Evolutionary conservation across 2,113 vertebrate genomes (phyloP), one percentile per base, ranked within the genome.

Genomic region (Sylvia atricapilla): DNA sequence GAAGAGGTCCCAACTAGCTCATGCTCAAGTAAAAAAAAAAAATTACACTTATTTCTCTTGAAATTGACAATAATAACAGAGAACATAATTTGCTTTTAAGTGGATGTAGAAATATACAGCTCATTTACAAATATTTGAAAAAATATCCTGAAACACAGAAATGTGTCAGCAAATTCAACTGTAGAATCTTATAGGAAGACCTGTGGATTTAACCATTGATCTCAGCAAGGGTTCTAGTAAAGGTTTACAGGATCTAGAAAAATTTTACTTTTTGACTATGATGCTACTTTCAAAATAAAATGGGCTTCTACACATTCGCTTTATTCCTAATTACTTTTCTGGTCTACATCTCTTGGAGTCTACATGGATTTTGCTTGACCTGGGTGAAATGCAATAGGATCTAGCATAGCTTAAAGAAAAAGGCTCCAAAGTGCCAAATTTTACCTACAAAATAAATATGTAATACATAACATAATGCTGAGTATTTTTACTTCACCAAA

Each of bases 401-500:
- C 11, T 66, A 90, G 22, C 0, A 3, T 4, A 66, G n/a, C 8
- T 24, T 30, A 74, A 73, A 87, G 33, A 60, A 87, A 93, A 94
- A 62, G 55, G 24, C 24, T 82, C 13, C 25, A 30, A 87, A 70
- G 15, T 33, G 16, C 16, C 33, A 88, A 80, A 43, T 59, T 41
- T 41, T 44, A 22, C 56, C 58, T 64, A 21, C 3, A 68, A 92
- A 72, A 67, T 68, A 19, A 76, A 23, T 50, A 66, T 7, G 2
- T n/a, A 85, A 68, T n/a, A 27, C 5, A 8, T 46, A 69, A 62
- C 5, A 23, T 81, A 92, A 93, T 2, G 3, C 63, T 75, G 39
- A 78, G 6, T 68, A 80, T 87, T 95, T 63, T 90, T 84, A 49
- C 59, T 95, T 96, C 75, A 87, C 78, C 80, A 77, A 97, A 97